phyloP scores from a whole-genome alignment of 2,888 invertebrate genomes.

The Asteroscopus sphinx region DNA sequence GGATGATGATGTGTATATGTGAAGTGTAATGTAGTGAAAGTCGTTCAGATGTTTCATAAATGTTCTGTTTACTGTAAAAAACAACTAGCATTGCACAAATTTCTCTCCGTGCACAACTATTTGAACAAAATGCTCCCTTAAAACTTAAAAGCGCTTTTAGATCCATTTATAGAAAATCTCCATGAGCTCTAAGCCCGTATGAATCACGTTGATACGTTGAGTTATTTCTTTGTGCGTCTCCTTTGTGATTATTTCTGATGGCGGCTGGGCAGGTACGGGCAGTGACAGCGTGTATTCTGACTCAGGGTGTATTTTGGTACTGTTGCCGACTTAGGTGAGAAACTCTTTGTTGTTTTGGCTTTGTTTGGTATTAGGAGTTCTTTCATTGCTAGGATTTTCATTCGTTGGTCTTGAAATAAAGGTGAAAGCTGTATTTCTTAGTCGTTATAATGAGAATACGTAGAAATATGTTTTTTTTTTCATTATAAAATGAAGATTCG shows the following conservation, averaged over 20 bases:
- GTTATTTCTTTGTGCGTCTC: slow-evolving; percentile 72
- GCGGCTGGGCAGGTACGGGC: slow-evolving; percentile 63
- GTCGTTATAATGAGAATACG: too few species aligned
- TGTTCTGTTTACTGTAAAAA: too few species aligned
- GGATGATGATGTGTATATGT: too few species aligned
- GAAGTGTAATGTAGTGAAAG: too few species aligned
- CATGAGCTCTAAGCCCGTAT: slow-evolving; percentile 45
- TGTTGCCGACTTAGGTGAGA: slow-evolving; percentile 55
- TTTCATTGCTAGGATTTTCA: slow-evolving; percentile 28
- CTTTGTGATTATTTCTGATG: slow-evolving; percentile 79
- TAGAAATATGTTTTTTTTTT: too few species aligned
- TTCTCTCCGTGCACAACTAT: too few species aligned
- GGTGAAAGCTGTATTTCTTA: too few species aligned
- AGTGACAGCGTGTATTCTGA: slow-evolving; percentile 60
- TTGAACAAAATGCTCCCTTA: background rate
- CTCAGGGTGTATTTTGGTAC: slow-evolving; percentile 65
- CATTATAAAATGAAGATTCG: too few species aligned
- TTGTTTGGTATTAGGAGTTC: slow-evolving; percentile 48
- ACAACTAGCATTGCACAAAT: too few species aligned
- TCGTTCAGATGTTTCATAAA: too few species aligned
- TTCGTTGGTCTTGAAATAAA: background rate
- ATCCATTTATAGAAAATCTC: slow-evolving; percentile 42
- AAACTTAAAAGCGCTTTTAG: slow-evolving; percentile 4
- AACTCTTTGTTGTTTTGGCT: slow-evolving; percentile 44
- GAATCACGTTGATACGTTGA: slow-evolving; percentile 63